Conservation (phyloP, 1,140 invertebrate species). For the Aphelenchoides besseyi region DNA sequence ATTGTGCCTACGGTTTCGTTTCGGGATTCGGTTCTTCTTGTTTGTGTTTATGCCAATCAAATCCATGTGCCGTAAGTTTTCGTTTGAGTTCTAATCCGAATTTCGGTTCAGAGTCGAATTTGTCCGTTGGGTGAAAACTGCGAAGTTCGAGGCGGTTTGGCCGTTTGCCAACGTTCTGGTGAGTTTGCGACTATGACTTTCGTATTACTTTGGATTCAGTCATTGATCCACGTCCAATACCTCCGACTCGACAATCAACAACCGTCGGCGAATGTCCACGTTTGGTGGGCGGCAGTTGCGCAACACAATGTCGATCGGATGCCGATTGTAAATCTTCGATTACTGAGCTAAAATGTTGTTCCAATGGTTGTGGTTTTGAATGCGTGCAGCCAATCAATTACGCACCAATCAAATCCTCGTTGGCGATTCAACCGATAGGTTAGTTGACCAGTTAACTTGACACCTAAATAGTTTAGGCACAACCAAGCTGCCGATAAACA, state of each 20-base stretch:
- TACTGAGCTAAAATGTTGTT: constrained; percentile 43
- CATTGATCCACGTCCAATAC: background rate
- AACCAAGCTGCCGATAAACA: constrained; percentile 8
- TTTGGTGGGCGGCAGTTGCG: constrained; percentile 40
- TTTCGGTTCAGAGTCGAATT: constrained; percentile 26
- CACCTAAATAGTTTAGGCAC: background rate
- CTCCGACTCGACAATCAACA: background rate
- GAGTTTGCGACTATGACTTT: background rate
- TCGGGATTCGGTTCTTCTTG: constrained; percentile 35
- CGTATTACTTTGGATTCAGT: background rate
- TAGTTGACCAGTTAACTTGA: constrained; percentile 19
- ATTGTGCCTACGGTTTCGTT: constrained; percentile 40
- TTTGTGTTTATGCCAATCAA: constrained; percentile 43
- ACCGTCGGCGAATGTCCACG: constrained; percentile 39
- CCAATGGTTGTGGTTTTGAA: constrained; percentile 51
- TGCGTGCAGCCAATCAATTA: constrained; percentile 44
- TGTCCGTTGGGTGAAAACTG: constrained; percentile 23
- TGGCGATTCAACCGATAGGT: constrained; percentile 38
- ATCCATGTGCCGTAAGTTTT: constrained; percentile 41
- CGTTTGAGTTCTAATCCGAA: background rate
- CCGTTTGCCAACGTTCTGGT: background rate
- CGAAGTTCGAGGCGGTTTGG: constrained; percentile 12
- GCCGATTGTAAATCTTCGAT: constrained; percentile 32
- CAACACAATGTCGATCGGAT: constrained; percentile 37
- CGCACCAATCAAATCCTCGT: constrained; percentile 35